phyloP scores from a whole-genome alignment of 2,113 vertebrate species.

The Antidorcas marsupialis region DNA sequence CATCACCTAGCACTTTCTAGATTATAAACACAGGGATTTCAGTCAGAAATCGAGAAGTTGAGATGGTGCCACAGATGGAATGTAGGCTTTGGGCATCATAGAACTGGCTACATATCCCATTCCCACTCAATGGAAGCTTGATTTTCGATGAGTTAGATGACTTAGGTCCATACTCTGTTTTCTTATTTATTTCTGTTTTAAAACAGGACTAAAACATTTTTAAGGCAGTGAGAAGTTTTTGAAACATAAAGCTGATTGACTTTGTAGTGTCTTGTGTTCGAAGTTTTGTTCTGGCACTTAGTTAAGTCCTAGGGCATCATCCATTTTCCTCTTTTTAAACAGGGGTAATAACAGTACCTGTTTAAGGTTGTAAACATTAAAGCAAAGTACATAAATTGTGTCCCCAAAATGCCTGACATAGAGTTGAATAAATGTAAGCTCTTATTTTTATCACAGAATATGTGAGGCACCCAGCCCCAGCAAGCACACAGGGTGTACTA shows the following conservation, averaged over 20 bases:
- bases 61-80: background rate
- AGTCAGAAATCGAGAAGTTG: background rate
- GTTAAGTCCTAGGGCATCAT: background rate
- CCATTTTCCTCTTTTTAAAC: background rate
- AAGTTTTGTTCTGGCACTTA: background rate
- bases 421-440: background rate
- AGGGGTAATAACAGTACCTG: background rate
- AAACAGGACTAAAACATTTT: background rate
- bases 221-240: background rate
- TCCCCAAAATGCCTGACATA: background rate
- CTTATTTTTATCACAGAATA: background rate
- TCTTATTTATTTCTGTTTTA: background rate
- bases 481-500: background rate
- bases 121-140: background rate
- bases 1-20: background rate
- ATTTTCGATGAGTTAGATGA: background rate
- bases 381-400: background rate
- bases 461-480: background rate
- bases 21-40: background rate
- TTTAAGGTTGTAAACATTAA: background rate
- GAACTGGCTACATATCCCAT: background rate
- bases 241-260: background rate
- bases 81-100: background rate
- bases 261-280: background rate
- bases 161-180: background rate